Evolutionary conservation across 2,888 invertebrate genomes (phyloP).

Genomic region (Shargacucullia verbasci): DNA sequence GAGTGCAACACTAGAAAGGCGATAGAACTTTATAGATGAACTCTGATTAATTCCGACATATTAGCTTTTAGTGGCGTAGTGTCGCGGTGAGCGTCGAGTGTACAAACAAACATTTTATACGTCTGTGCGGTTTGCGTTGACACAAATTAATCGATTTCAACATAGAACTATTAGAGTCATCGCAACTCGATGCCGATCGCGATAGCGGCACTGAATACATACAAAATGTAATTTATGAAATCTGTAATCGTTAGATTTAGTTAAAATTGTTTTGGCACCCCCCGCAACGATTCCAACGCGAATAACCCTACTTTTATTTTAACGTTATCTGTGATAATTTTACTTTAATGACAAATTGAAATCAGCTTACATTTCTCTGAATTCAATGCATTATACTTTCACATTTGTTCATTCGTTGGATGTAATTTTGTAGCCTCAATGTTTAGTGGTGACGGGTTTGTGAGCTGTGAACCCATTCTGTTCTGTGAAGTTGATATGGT

Average conservation of each 20-base stretch:
- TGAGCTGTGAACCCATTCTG: slow-evolving; percentile 43
- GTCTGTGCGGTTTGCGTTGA: slow-evolving; percentile 44
- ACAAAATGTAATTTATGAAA: slow-evolving; percentile 54
- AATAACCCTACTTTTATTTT: slow-evolving; percentile 79
- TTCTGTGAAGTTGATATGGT: slow-evolving; percentile 48
- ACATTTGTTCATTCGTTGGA: slow-evolving; percentile 54
- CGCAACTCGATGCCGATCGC: slow-evolving; percentile 44
- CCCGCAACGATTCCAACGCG: slow-evolving; percentile 69
- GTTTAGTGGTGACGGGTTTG: slow-evolving; percentile 48
- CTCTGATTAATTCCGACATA: slow-evolving; percentile 30
- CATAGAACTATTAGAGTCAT: slow-evolving; percentile 34
- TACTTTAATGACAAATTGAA: slow-evolving; percentile 78
- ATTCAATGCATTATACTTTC: slow-evolving; percentile 55
- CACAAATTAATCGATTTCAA: slow-evolving; percentile 26
- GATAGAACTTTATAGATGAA: slow-evolving; percentile 41
- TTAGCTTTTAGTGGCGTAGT: slow-evolving; percentile 29
- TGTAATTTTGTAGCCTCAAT: slow-evolving; percentile 58
- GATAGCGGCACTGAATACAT: slow-evolving; percentile 48
- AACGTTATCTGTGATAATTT: slow-evolving; percentile 87
- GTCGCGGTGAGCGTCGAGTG: slow-evolving; percentile 50
- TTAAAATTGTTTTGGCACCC: slow-evolving; percentile 67
- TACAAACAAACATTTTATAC: slow-evolving; percentile 38
- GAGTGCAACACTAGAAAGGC: slow-evolving; percentile 38
- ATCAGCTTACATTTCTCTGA: slow-evolving; percentile 58
- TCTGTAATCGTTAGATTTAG: slow-evolving; percentile 60